Evolutionary conservation across 2,888 invertebrate genomes (phyloP).

Genomic region (Cryptocheilus praepositus): DNA sequence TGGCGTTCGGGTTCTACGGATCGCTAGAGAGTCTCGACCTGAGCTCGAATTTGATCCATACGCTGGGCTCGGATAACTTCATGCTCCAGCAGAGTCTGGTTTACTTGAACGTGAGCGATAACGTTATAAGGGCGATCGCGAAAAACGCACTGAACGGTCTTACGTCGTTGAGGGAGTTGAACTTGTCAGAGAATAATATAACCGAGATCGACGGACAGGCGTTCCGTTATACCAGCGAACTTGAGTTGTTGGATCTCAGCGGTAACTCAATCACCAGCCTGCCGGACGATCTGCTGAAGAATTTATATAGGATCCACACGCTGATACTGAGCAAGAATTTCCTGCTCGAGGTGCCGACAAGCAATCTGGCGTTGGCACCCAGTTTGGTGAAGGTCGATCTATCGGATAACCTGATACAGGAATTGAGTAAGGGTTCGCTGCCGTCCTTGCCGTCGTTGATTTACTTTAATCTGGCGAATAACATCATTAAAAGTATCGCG

Average conservation of each 20-base stretch:
- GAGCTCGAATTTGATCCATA: slow-evolving; percentile 87
- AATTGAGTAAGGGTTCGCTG: slow-evolving; percentile 83
- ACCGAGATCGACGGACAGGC: slow-evolving; percentile 83
- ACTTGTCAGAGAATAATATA: slow-evolving; percentile 87
- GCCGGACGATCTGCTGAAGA: slow-evolving; percentile 83
- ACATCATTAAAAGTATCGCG: slow-evolving; percentile 85
- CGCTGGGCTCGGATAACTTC: slow-evolving; percentile 89
- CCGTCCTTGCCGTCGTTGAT: slow-evolving; percentile 84
- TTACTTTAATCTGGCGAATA: slow-evolving; percentile 84
- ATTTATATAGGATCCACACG: slow-evolving; percentile 82
- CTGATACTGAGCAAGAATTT: slow-evolving; percentile 87
- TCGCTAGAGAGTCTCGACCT: slow-evolving; percentile 88
- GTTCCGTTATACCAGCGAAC: slow-evolving; percentile 85
- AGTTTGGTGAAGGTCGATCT: slow-evolving; percentile 85
- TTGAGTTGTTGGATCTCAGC: slow-evolving; percentile 85
- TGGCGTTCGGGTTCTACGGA: slow-evolving; percentile 87
- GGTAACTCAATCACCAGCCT: slow-evolving; percentile 86
- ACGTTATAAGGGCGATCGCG: slow-evolving; percentile 82
- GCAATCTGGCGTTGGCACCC: slow-evolving; percentile 81
- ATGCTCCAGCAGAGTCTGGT: slow-evolving; percentile 85
- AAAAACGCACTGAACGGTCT: slow-evolving; percentile 87
- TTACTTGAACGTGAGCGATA: slow-evolving; percentile 86
- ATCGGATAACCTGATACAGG: slow-evolving; percentile 86
- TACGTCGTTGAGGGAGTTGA: slow-evolving; percentile 80
- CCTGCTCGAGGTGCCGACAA: slow-evolving; percentile 84